These are phyloP conservation scores for Oryzias celebensis DNA, from an alignment of 2,113 vertebrate genomes.

Conservation along the genomic window DNA sequence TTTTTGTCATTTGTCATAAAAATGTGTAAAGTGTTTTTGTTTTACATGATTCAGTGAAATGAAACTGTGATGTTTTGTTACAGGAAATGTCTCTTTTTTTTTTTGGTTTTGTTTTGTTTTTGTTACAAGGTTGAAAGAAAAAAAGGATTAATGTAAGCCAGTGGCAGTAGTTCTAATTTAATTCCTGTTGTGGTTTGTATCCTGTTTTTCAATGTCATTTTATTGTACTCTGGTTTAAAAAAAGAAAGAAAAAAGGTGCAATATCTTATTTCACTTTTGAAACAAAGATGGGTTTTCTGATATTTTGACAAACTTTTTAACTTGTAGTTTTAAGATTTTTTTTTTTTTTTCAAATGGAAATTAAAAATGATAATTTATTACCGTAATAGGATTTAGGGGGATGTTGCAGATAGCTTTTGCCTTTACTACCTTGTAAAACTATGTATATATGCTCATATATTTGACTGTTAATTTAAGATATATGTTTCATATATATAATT, in stretches of 20 bases:
- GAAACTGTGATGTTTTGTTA: constrained; percentile 86
- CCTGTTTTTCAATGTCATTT: constrained; percentile 82
- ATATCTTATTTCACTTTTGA: constrained; percentile 85
- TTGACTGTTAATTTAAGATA: constrained; percentile 84
- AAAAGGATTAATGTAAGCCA: constrained; percentile 66
- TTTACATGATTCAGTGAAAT: constrained; percentile 81
- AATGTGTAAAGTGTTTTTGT: constrained; percentile 70
- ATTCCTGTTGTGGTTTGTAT: constrained; percentile 81
- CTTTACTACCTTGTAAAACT: constrained; percentile 84
- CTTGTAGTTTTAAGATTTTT: constrained; percentile 77
- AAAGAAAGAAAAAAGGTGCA: constrained; percentile 72
- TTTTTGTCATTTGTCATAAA: constrained; percentile 69
- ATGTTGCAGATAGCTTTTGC: constrained; percentile 80
- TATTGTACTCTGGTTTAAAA: constrained; percentile 82
- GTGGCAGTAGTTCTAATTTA: constrained; percentile 79
- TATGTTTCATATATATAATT: constrained; percentile 77
- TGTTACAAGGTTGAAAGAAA: constrained; percentile 74
- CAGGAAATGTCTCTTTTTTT: constrained; percentile 69
- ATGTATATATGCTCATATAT: constrained; percentile 83
- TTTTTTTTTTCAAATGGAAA: constrained; percentile 70
- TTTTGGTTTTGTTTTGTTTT: constrained; percentile 8
- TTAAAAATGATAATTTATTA: constrained; percentile 81
- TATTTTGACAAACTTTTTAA: constrained; percentile 81
- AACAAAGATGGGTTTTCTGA: constrained; percentile 82
- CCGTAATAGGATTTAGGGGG: constrained; percentile 69